phyloP scores from a whole-genome alignment of 2,888 invertebrate species.

The Heterodera filipjevi region DNA sequence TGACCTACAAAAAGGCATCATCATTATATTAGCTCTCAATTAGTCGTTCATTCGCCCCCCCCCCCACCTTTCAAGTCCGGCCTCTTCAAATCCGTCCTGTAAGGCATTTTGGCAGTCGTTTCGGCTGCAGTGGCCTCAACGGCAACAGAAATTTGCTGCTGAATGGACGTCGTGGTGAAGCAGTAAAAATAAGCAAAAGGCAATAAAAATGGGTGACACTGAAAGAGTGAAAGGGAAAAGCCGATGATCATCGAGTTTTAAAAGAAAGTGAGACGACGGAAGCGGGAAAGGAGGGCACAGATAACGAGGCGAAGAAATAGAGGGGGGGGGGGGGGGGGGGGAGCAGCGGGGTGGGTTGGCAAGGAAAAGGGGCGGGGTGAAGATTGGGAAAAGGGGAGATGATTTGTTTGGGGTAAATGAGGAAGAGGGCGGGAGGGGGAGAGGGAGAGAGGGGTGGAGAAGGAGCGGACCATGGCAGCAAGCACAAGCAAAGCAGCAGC shows the following conservation, averaged over 20 bases:
- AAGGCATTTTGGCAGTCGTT: conserved; percentile 39
- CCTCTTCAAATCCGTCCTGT: conserved; percentile 65
- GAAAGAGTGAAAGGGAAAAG: neutral
- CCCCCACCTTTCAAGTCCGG: conserved; percentile 64
- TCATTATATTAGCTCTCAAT: neutral
- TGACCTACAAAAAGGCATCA: conserved; percentile 49
- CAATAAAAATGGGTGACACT: neutral
- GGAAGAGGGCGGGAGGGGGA: neutral
- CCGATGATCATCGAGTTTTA: neutral
- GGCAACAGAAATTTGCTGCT: conserved; percentile 25
- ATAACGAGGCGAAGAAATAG: neutral
- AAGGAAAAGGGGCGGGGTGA: neutral
- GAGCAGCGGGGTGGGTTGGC: neutral
- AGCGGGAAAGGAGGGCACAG: neutral
- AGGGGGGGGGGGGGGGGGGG: neutral
- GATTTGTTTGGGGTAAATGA: neutral
- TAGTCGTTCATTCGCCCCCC: conserved; percentile 42
- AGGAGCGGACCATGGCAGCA: conserved; percentile 10
- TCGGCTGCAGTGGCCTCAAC: conserved; percentile 12
- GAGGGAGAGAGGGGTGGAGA: neutral
- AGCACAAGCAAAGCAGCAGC: conserved; percentile 18
- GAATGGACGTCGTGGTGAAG: conserved; percentile 18
- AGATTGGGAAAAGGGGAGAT: neutral
- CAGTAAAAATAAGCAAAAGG: neutral
- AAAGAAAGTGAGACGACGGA: neutral